Percentiles rank a stretch among this genome's conserved stretches.
These are phyloP conservation scores for Coluber constrictor DNA, from an alignment of 2,797 vertebrate species.

Conservation along the genomic window DNA sequence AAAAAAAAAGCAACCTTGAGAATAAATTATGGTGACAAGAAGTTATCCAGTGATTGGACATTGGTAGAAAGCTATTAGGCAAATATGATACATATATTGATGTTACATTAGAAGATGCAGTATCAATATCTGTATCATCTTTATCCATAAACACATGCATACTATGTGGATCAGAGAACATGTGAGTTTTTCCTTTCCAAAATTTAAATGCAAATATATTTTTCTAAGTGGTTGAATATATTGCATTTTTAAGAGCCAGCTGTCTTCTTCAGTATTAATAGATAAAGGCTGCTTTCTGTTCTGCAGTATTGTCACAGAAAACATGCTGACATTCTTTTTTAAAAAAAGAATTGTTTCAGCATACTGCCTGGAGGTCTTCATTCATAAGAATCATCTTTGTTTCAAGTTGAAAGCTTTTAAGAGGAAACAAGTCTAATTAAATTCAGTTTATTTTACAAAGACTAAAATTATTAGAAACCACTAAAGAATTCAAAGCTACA, in stretches of 20 bases:
- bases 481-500: slow-evolving; percentile 51
- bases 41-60: background rate
- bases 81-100: background rate
- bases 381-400: slow-evolving; percentile 50
- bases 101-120: background rate
- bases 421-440: slow-evolving; percentile 54
- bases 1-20: background rate
- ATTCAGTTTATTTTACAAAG: slow-evolving; percentile 32
- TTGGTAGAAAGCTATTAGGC: background rate
- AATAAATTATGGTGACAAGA: background rate
- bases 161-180: background rate
- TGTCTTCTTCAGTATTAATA: slow-evolving; percentile 20
- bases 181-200: background rate
- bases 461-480: slow-evolving; percentile 51
- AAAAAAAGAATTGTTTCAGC: slow-evolving; percentile 46
- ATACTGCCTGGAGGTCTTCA: slow-evolving; percentile 50
- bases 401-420: slow-evolving; percentile 57
- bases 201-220: background rate
- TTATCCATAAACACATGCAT: background rate
- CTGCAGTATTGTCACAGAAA: slow-evolving; percentile 43
- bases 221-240: background rate
- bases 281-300: slow-evolving; percentile 31
- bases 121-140: background rate
- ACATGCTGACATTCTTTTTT: slow-evolving; percentile 25
- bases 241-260: background rate